Evolutionary conservation across 2,888 invertebrate genomes (phyloP).

Genomic region (Entomobrya proxima): DNA sequence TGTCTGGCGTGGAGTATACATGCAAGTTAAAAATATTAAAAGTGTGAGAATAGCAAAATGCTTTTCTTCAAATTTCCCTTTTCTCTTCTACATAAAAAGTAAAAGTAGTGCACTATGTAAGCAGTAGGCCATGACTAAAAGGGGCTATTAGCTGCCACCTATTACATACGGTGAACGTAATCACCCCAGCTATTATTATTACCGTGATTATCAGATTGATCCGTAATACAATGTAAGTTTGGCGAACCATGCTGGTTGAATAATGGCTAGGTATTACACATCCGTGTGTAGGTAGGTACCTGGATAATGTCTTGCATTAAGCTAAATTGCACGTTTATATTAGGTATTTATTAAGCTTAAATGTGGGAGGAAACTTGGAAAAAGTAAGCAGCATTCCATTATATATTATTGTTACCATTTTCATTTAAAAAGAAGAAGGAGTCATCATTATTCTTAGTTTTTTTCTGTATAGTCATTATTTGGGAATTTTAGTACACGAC

Average conservation of each 20-base stretch:
- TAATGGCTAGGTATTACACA: not conserved
- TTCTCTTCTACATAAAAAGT: too few relatives aligned
- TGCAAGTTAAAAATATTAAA: too few relatives aligned
- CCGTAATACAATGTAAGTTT: not conserved
- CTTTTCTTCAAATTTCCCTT: too few relatives aligned
- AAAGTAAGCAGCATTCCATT: not conserved
- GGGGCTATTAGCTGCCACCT: conserved; percentile 31
- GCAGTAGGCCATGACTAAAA: not conserved
- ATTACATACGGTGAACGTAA: conserved; percentile 18
- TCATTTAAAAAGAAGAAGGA: not conserved
- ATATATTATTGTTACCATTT: not conserved
- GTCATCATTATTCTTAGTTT: too few relatives aligned
- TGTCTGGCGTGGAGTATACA: too few relatives aligned
- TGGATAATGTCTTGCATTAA: not conserved
- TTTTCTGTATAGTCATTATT: too few relatives aligned
- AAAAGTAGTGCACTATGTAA: not conserved
- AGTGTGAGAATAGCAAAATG: too few relatives aligned
- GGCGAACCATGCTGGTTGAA: not conserved
- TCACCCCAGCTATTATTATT: conserved; percentile 25
- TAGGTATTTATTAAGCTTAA: not conserved
- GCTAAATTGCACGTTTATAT: not conserved
- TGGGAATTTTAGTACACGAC: too few relatives aligned
- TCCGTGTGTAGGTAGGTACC: not conserved
- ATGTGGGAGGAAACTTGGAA: not conserved
- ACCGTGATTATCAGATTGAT: conserved; percentile 50